Conservation (phyloP, 1,140 invertebrate species). For the Drosophila arawakana region DNA sequence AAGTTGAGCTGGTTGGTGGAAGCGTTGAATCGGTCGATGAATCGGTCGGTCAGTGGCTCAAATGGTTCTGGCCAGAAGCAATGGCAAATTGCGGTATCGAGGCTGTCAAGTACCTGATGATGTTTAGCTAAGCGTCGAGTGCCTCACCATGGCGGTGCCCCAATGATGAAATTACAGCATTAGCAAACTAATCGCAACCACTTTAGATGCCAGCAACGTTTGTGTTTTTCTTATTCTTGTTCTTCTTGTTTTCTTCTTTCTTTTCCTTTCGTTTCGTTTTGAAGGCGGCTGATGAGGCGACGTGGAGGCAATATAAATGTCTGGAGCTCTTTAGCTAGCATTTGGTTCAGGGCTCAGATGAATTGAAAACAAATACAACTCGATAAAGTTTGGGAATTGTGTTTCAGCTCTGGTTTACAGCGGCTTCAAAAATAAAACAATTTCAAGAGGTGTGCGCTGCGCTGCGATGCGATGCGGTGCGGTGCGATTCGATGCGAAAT, state of each 20-base stretch:
- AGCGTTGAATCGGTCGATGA: conserved; percentile 19
- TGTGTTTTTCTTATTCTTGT: neutral
- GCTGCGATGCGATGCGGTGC: neutral
- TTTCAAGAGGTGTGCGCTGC: conserved; percentile 54
- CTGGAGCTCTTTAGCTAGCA: conserved; percentile 12
- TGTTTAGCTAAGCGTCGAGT: conserved; percentile 73
- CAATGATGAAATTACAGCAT: conserved; percentile 83
- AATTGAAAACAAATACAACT: conserved; percentile 62
- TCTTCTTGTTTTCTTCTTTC: too few species aligned
- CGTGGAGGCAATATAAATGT: conserved; percentile 42
- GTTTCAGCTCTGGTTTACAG: conserved; percentile 51
- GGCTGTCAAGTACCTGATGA: conserved; percentile 78
- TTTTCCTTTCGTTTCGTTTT: too few species aligned
- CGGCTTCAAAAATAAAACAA: conserved; percentile 61
- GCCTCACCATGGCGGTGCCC: conserved; percentile 43
- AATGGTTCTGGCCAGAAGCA: conserved; percentile 49
- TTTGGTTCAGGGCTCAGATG: conserved; percentile 25
- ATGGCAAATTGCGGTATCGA: conserved; percentile 59
- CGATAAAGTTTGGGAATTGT: conserved; percentile 64
- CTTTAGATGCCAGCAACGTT: conserved; percentile 77
- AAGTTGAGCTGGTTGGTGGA: conserved; percentile 16
- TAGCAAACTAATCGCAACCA: conserved; percentile 82
- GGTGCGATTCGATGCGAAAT: conserved; percentile 50
- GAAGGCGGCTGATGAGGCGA: neutral
- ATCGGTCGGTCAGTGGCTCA: conserved; percentile 20